Percentiles rank a stretch among this genome's conserved stretches.
Conservation (phyloP, 2,888 invertebrate species). For the Crossocerus cetratus region DNA sequence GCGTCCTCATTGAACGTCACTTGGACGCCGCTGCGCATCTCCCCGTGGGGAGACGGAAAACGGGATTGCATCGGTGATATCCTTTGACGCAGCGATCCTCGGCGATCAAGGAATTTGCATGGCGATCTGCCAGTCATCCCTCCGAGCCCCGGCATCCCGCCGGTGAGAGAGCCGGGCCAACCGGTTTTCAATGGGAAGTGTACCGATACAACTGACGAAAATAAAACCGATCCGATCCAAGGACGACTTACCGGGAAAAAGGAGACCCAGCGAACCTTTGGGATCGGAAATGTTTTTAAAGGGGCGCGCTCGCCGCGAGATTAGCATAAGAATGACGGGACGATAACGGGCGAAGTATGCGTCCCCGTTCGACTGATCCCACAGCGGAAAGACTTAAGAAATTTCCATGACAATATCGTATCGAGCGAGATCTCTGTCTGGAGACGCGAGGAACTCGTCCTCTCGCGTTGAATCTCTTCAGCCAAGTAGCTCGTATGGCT, state of each 20-base stretch:
- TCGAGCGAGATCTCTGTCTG: constrained; percentile 14
- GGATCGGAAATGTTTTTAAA: neutral
- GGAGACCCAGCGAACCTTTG: neutral
- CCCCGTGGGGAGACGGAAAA: constrained; percentile 28
- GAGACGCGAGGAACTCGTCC: constrained; percentile 17
- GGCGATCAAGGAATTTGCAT: constrained; percentile 57
- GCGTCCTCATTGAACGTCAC: constrained; percentile 21
- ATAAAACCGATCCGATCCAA: constrained; percentile 2
- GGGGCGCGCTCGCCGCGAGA: neutral
- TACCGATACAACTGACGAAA: neutral
- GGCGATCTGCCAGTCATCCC: constrained; percentile 48
- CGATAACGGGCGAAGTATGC: neutral
- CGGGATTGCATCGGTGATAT: constrained; percentile 49
- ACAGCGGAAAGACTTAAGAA: constrained; percentile 19
- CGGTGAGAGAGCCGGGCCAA: neutral
- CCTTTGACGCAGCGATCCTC: constrained; percentile 44
- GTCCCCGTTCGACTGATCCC: constrained; percentile 15
- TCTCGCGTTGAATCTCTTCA: constrained; percentile 24
- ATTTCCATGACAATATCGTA: constrained; percentile 44
- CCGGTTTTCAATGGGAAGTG: neutral
- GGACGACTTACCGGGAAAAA: neutral
- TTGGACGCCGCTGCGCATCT: neutral
- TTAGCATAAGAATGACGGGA: constrained; percentile 8
- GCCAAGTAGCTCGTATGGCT: neutral
- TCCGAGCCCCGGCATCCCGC: no score